Base-by-base conservation (phyloP, 2,888 invertebrate species). In the Caenorhabditis zanzibari region DNA sequence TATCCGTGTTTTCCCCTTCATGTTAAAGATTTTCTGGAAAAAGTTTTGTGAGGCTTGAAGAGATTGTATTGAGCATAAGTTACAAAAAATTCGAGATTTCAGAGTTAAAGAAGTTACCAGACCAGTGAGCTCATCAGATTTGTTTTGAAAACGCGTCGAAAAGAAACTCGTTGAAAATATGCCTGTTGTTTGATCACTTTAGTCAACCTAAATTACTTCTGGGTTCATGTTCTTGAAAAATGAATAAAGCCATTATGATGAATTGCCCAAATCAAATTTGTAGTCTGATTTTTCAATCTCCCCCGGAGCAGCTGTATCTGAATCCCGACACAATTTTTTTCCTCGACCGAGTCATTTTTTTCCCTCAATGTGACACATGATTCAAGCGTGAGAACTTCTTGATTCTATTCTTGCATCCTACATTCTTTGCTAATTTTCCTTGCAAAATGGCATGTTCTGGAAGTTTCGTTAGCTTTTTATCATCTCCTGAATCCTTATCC, bases 251-350 rank as follows among this genome's bases (percentile, higher is more conserved):
- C n/a, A n/a, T 12, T 54, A 14, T 26, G 14, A 54, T 26, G 26
- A 54, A 54, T 54, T 26, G 26, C 24, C 26, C 14, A 14, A 26
- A 54, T 14, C 24, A 12, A 54, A 14, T 54, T 54, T 24, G 54
- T 54, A 54, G 54, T 54, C 24, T 54, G 54, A 54, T 3, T 54
- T 54, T 54, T 54, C 26, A 54, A 54, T 54, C 54, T 54, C 26
- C 14, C 26, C 26, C 14, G 24, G 54, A 19, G 16, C 54, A 54
- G 54, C 22, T 52, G 52, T 22, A 22, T 9, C 6, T 22, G 44
- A n/a, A 44, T 14, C 44, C 44, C 14, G n/a, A 14, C 44, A 44
- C 22, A 7, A 22, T 54, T 54, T 26, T 5, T 14, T 26, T 12
- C 26, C 5, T 14, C 19, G 12, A 10, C 19, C 14, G 14, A 24